These are phyloP conservation scores for Protodeltote pygarga DNA, from an alignment of 2,888 invertebrate genomes.

Conservation along the genomic window DNA sequence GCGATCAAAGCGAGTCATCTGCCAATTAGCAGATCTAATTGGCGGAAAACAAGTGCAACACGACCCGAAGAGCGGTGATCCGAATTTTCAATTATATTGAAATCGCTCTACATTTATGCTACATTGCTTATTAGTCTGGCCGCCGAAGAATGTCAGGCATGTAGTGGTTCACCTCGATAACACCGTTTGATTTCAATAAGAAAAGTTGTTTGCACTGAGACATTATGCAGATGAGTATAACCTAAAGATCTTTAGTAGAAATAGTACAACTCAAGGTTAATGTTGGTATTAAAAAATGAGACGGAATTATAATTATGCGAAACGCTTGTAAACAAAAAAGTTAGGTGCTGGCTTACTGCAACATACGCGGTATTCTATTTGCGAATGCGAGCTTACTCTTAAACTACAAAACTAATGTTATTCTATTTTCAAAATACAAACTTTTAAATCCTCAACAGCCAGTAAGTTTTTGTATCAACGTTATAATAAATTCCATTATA, in stretches of 20 bases:
- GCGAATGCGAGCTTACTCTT: too few species aligned
- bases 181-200: conserved; percentile 62
- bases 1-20: conserved; percentile 40
- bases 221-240: conserved; percentile 59
- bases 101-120: conserved; percentile 40
- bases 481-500: too few species aligned
- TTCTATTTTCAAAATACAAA: too few species aligned
- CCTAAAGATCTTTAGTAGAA: conserved; percentile 38
- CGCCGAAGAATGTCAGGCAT: conserved; percentile 56
- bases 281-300: conserved; percentile 2
- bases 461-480: too few species aligned
- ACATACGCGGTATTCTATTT: too few species aligned
- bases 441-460: too few species aligned
- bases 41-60: conserved; percentile 39
- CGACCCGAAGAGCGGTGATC: conserved; percentile 34
- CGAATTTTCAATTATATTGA: conserved; percentile 39
- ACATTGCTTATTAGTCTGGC: conserved; percentile 33
- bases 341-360: too few species aligned
- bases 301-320: too few species aligned
- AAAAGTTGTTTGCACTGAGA: conserved; percentile 63
- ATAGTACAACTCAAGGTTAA: conserved; percentile 40
- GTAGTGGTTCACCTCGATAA: conserved; percentile 70
- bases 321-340: too few species aligned
- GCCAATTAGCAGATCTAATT: conserved; percentile 43
- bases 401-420: too few species aligned